Evolutionary conservation across 2,113 vertebrate genomes (phyloP).

Genomic region (Tenrec ecaudatus): DNA sequence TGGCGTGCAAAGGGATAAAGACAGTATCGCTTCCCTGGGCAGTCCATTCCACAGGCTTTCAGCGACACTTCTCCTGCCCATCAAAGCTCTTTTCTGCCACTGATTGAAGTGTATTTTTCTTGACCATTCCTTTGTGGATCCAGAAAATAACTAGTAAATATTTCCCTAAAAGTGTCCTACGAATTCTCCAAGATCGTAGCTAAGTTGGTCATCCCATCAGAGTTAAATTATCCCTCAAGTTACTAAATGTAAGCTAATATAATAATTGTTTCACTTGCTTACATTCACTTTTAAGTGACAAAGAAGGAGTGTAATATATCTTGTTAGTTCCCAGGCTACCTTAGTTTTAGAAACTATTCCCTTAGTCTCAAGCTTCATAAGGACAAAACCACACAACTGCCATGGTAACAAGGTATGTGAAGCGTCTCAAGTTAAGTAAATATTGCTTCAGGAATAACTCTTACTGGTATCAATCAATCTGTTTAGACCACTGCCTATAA

Average conservation of each 20-base stretch:
- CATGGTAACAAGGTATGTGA: constrained; percentile 53
- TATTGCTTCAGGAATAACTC: constrained; percentile 66
- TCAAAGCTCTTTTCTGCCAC: neutral
- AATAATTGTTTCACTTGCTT: constrained; percentile 17
- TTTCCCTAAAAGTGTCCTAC: neutral
- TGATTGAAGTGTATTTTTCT: constrained; percentile 25
- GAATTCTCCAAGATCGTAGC: constrained; percentile 8
- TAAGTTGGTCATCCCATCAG: neutral
- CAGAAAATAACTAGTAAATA: neutral
- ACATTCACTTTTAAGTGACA: constrained; percentile 13
- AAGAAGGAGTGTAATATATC: neutral
- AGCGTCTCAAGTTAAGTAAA: constrained; percentile 74
- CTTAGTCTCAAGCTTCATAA: no score
- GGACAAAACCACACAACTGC: neutral
- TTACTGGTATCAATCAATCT: constrained; percentile 59
- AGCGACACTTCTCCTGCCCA: neutral
- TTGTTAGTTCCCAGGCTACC: neutral
- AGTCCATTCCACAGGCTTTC: constrained; percentile 1
- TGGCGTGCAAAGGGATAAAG: neutral
- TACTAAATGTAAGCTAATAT: neutral
- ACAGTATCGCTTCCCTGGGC: neutral
- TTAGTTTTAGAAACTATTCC: neutral
- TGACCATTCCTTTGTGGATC: neutral
- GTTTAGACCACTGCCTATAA: constrained; percentile 64
- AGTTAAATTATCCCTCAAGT: constrained; percentile 35